Percentiles rank a stretch among this genome's conserved stretches.
phyloP scores from a whole-genome alignment of 2,888 invertebrate genomes.

The Fissipunctia ypsillon region DNA sequence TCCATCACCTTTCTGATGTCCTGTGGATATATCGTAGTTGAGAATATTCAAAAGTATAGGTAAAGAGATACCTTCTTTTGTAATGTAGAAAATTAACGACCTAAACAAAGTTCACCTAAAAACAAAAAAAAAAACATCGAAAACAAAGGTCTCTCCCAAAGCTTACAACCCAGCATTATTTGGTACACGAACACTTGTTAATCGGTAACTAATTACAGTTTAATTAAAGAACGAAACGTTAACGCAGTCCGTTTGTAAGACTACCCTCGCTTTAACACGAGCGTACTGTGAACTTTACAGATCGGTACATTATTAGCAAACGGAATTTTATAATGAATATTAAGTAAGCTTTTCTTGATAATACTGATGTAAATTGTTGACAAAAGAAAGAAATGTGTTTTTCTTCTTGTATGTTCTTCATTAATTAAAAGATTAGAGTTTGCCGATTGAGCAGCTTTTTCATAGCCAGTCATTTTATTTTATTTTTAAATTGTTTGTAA shows the following conservation, averaged over 20 bases:
- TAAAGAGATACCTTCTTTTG: too few relatives aligned
- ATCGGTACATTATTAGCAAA: slow-evolving; percentile 57
- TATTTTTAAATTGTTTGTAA: too few relatives aligned
- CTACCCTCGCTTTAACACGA: slow-evolving; percentile 46
- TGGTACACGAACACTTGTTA: slow-evolving; percentile 73
- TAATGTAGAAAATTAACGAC: too few relatives aligned
- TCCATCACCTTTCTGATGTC: too few relatives aligned
- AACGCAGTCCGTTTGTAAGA: slow-evolving; percentile 63
- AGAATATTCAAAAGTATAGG: too few relatives aligned
- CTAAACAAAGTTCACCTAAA: too few relatives aligned
- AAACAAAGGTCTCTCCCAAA: slow-evolving; percentile 7
- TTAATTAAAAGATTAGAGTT: not conserved
- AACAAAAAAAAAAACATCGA: slow-evolving; percentile 6
- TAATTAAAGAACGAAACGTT: slow-evolving; percentile 80
- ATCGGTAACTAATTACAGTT: slow-evolving; percentile 82
- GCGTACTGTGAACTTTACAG: slow-evolving; percentile 43
- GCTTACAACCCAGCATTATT: slow-evolving; percentile 63
- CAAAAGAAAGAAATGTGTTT: not conserved
- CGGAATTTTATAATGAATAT: slow-evolving; percentile 36
- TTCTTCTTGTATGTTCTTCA: not conserved
- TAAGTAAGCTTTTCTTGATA: not conserved
- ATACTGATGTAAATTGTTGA: not conserved
- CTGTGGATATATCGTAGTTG: too few relatives aligned
- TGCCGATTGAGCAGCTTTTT: not conserved
- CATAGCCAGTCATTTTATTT: not conserved